Evolutionary conservation across 2,113 vertebrate genomes (phyloP).

Genomic region (human (Homo sapiens)): DNA sequence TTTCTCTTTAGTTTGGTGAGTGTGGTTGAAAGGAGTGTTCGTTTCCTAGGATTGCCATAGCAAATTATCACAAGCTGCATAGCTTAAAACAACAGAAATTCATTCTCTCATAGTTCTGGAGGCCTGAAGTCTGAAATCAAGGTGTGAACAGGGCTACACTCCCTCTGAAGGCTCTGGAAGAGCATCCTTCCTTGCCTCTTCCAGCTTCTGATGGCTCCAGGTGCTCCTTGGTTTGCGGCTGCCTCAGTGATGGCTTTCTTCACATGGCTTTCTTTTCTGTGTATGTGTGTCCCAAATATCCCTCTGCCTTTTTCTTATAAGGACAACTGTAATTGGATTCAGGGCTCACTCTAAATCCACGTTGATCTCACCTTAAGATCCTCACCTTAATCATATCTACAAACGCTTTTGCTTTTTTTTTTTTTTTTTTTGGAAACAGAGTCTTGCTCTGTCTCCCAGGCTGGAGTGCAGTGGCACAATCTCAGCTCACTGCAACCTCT

Average conservation of each 20-base stretch:
- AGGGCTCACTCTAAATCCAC: background rate
- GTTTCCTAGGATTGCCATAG: background rate
- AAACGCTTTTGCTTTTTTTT: background rate
- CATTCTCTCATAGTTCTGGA: background rate
- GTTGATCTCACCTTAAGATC: background rate
- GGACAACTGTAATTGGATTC: background rate
- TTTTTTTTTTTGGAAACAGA: too few relatives aligned
- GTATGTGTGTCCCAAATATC: background rate
- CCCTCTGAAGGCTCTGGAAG: background rate
- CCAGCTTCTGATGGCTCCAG: background rate
- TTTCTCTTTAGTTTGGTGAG: background rate
- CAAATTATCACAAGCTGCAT: too few relatives aligned
- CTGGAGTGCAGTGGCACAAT: too few relatives aligned
- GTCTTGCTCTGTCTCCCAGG: too few relatives aligned
- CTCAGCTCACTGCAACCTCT: too few relatives aligned
- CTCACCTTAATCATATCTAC: background rate
- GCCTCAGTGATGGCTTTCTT: too few relatives aligned
- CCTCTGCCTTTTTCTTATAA: background rate
- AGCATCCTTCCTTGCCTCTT: fast-evolving
- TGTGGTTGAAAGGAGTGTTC: background rate
- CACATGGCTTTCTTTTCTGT: background rate
- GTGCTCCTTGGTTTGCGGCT: background rate
- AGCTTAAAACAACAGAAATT: background rate
- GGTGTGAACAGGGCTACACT: fast-evolving
- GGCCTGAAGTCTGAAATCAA: background rate